phyloP scores from a whole-genome alignment of 2,113 vertebrate species.

The Notothenia rossii region DNA sequence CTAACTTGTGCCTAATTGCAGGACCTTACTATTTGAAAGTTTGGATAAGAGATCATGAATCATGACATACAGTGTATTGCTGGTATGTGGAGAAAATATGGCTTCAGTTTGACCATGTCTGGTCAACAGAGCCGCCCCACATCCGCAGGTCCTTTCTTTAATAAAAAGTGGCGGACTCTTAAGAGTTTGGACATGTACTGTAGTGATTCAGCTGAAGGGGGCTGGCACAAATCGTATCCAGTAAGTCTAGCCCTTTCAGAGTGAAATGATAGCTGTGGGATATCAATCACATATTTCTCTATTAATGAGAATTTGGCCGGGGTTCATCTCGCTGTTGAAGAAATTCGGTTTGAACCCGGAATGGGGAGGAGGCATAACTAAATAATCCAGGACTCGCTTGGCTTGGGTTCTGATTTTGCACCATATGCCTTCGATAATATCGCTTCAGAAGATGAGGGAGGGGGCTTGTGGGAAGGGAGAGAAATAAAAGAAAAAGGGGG shows the following conservation, averaged over 20 bases:
- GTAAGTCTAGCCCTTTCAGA: conserved; percentile 58
- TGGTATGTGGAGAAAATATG: conserved; percentile 51
- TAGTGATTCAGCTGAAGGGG: conserved; percentile 23
- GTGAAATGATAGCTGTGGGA: conserved; percentile 77
- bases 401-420: conserved; percentile 79
- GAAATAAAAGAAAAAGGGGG: conserved; percentile 6
- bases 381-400: conserved; percentile 87
- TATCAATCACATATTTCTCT: conserved; percentile 83
- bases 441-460: conserved; percentile 36
- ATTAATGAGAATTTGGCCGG: conserved; percentile 89
- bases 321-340: conserved; percentile 79
- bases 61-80: conserved; percentile 15
- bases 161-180: conserved; percentile 30
- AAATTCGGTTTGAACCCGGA: conserved; percentile 76
- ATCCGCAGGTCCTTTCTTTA: conserved; percentile 22
- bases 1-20: conserved; percentile 5
- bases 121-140: conserved; percentile 52
- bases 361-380: conserved; percentile 79
- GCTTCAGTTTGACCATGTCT: conserved; percentile 63
- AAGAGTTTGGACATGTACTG: conserved; percentile 36
- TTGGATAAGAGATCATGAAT: conserved; percentile 6
- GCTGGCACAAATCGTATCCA: conserved; percentile 45
- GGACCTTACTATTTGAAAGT: conserved; percentile 3
- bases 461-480: background rate
- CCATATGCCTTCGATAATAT: conserved; percentile 89